These are phyloP conservation scores for Tachysurus fulvidraco DNA, from an alignment of 2,113 vertebrate species.

Conservation along the genomic window DNA sequence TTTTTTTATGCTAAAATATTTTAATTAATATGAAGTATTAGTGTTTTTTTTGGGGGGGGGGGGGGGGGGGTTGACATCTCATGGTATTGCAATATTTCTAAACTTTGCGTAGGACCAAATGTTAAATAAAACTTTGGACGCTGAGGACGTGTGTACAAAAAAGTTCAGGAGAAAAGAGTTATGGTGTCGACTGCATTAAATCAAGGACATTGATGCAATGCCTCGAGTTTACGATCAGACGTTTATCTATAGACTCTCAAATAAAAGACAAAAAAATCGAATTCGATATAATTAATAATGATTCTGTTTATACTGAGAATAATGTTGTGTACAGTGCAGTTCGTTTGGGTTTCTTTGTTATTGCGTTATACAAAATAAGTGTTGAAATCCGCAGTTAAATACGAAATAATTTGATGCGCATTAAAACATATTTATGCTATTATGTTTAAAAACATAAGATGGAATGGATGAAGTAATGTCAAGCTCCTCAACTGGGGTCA, in stretches of 20 bases:
- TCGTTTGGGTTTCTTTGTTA: neutral
- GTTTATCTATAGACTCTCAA: neutral
- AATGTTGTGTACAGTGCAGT: neutral
- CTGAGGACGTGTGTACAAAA: neutral
- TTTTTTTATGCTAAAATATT: constrained; percentile 12
- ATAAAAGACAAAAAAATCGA: neutral
- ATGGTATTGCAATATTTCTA: constrained; percentile 14
- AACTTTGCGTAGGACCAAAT: constrained; percentile 44
- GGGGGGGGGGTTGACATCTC: constrained; percentile 23
- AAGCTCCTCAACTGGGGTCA: neutral
- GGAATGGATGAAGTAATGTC: constrained; percentile 15
- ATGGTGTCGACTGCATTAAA: neutral
- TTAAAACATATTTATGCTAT: neutral
- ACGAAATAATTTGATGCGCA: neutral
- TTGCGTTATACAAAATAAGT: neutral
- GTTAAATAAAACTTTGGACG: constrained; percentile 15
- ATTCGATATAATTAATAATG: neutral
- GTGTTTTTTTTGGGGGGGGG: neutral
- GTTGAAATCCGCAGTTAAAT: neutral
- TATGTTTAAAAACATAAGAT: neutral
- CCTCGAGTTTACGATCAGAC: neutral
- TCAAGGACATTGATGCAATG: neutral
- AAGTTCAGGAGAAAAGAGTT: neutral
- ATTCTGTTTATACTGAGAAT: neutral
- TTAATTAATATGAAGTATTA: constrained; percentile 30